These are phyloP conservation scores for Acleris holmiana DNA, from an alignment of 2,888 invertebrate genomes.

Conservation along the genomic window DNA sequence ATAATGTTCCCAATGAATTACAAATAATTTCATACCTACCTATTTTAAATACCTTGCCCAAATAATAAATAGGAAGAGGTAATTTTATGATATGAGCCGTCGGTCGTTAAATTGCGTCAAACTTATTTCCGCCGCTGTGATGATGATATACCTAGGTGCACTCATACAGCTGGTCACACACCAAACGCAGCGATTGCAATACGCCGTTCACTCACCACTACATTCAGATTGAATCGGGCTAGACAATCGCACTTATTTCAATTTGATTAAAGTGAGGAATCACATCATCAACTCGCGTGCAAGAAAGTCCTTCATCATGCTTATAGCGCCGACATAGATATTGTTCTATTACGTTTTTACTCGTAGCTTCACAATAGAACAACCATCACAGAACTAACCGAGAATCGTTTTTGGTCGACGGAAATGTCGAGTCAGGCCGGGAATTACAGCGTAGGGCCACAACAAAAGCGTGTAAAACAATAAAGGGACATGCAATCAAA, in stretches of 20 bases:
- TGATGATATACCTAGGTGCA: not conserved
- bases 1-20: too few species aligned
- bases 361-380: constrained; percentile 12
- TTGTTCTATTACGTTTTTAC: constrained; percentile 15
- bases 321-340: not conserved
- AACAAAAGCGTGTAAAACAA: constrained; percentile 71
- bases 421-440: constrained; percentile 34
- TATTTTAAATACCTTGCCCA: too few species aligned
- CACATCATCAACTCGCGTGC: not conserved
- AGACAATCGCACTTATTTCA: too few species aligned
- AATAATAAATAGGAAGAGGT: constrained; percentile 62
- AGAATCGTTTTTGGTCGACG: constrained; percentile 26
- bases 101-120: constrained; percentile 42
- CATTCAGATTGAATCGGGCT: not conserved
- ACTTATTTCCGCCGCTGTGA: constrained; percentile 26
- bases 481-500: constrained; percentile 68
- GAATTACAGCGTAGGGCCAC: constrained; percentile 38
- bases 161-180: constrained; percentile 3
- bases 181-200: constrained; percentile 6
- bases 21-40: too few species aligned
- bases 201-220: constrained; percentile 1
- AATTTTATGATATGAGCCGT: constrained; percentile 39
- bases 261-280: not conserved
- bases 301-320: not conserved
- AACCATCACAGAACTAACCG: constrained; percentile 16